These are phyloP conservation scores for Thalassarche chlororhynchos DNA, from an alignment of 2,113 vertebrate species.

Conservation along the genomic window DNA sequence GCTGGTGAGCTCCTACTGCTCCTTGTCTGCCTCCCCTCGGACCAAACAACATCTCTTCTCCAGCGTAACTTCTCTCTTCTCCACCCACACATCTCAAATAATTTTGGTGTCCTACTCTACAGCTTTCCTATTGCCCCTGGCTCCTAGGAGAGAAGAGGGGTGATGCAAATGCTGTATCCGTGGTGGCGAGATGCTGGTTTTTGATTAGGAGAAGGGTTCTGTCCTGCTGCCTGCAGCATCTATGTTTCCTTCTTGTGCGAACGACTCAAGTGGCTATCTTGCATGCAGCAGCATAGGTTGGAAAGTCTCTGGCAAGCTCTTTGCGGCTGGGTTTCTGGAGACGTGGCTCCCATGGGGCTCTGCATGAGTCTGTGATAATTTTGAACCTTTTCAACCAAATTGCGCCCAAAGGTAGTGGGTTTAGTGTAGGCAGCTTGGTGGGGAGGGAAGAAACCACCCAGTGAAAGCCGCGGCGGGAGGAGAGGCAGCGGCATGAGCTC, in stretches of 20 bases:
- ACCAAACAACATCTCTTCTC: not conserved
- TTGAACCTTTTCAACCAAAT: not conserved
- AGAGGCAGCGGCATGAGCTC: not conserved
- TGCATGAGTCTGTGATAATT: not conserved
- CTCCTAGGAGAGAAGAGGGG: not conserved
- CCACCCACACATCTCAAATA: not conserved
- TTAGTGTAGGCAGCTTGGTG: not conserved
- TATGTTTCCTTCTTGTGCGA: fast-evolving
- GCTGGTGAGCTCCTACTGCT: conserved; percentile 7
- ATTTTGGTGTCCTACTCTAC: not conserved
- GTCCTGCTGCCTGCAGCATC: not conserved
- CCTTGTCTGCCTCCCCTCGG: not conserved
- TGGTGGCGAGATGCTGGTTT: fast-evolving
- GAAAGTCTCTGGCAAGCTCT: not conserved
- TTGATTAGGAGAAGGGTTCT: not conserved
- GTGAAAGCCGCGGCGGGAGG: not conserved
- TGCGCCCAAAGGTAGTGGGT: not conserved
- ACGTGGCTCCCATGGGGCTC: not conserved
- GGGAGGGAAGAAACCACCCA: not conserved
- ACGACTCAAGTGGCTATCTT: fast-evolving
- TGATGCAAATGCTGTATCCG: fast-evolving
- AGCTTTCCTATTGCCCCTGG: not conserved
- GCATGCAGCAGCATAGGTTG: fast-evolving
- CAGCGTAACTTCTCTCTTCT: not conserved
- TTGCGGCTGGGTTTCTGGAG: not conserved